Base-by-base conservation (phyloP, 1,140 invertebrate species). In the Drosophila nebulosa region DNA sequence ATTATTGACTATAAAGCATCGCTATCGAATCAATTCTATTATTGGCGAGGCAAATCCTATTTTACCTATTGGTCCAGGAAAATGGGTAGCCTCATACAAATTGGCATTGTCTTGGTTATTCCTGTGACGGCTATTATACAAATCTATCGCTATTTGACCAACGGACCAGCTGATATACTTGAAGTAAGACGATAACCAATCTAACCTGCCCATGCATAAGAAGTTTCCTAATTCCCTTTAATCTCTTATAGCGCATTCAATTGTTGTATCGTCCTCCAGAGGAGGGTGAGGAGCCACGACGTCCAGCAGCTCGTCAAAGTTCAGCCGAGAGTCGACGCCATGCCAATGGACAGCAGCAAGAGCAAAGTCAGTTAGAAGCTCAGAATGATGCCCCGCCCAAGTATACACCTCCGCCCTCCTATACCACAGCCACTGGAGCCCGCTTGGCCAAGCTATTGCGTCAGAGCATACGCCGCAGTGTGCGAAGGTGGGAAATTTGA, bases 351-450 rank as follows among this genome's bases (percentile, higher is more conserved):
- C 72, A 79, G 7, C 63, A 77, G 32, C 72, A 64, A 27, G 69
- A 71, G 18, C n/a, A 10, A 42, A 14, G 30, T 58, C 65, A 65
- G 5, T 90, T 39, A 85, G 91, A 53, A 22, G 91, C 92, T 51
- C 92, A 93, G 7, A 94, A 96, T 81, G 97, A 97, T 92, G 96
- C 97, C 5, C 97, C 97, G 9, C 97, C 97, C 14, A 98, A 98
- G 90, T 98, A 98, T 86, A 98, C 97, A 0, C 97, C 97, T 6
- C 97, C 97, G 1, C 97, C 97, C 2, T 97, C 96, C 18, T 98
- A 98, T 86, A 96, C 96, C 3, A 98, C 97, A 9, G 97, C 97
- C 1, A 98, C 97, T 0, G 97, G 96, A 9, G 95, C 95, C 0
- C 93, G 95, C 53, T 94, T 97, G 63, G 95, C 96, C 3, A 97